Base-by-base conservation (phyloP, 2,113 vertebrate species). In the Ardeotis arabs region DNA sequence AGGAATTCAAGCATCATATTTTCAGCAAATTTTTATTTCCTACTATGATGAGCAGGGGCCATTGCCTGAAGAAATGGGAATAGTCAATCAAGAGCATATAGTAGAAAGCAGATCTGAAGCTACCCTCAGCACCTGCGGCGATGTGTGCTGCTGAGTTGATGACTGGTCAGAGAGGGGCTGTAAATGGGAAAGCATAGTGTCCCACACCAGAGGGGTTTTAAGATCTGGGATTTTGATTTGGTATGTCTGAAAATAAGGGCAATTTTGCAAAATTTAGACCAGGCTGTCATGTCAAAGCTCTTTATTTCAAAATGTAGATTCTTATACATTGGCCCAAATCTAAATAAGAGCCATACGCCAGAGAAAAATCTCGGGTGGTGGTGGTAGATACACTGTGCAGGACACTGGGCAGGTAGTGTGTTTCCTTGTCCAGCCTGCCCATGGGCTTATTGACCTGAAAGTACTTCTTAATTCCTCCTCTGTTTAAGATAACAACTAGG, bases 1-100 rank as follows among this genome's bases (percentile, higher is more conserved):
- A 94, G 56, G 80, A 94, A 92, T 78, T 73, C 60, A 63, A 59
- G 77, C 74, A 39, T 79, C 9, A 0, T 89, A 89, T 96, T 96
- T 96, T 92, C 80, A 93, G 80, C 53, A 89, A 73, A 77, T 52
- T 93, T 96, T 95, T 95, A 93, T 96, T 94, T 94, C 78, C 84
- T 85, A 13, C 90, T 90, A 91, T 89, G 87, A 87, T 82, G 63
- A 91, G 53, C 81, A 93, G 70, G 86, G 72, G 87, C 91, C 77
- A 89, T 87, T 96, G 87, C 78, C 73, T 19, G 29, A 41, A 91
- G 87, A 93, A 96, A 90, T 59, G 67, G 53, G 72, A 80, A 2
- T 47, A 90, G 89, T 94, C 87, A 87, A 52, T 96, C 93, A 94
- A 77, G 82, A 85, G 25, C 62, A 37, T 64, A 21, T 2, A 77